Percentiles rank a stretch among this genome's conserved stretches.
Conservation (phyloP, 2,113 vertebrate species). For the Prietella phreatophila region DNA sequence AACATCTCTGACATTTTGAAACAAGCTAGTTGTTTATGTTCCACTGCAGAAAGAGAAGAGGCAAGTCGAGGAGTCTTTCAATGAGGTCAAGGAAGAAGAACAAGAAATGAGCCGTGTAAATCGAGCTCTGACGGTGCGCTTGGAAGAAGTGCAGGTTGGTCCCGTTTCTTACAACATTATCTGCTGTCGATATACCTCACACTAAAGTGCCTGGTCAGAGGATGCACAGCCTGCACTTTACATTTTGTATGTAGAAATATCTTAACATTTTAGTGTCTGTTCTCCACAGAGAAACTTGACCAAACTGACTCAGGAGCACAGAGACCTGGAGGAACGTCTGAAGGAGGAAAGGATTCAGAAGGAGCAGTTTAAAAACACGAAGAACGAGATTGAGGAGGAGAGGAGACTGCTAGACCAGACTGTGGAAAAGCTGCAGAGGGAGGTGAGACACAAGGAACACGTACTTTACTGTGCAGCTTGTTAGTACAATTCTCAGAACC, state of each 20-base stretch:
- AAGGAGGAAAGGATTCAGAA: conserved; percentile 84
- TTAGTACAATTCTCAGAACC: too few species aligned
- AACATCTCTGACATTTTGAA: background rate
- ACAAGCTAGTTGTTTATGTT: background rate
- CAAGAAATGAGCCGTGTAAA: conserved; percentile 76
- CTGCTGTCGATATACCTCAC: background rate
- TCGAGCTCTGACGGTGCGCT: conserved; percentile 74
- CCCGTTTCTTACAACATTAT: background rate
- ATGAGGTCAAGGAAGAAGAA: conserved; percentile 75
- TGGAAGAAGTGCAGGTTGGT: conserved; percentile 83
- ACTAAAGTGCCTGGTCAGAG: background rate
- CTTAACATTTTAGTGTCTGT: background rate
- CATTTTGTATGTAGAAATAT: background rate
- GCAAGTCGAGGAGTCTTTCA: conserved; percentile 76
- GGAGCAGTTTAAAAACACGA: conserved; percentile 84
- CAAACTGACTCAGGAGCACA: conserved; percentile 74
- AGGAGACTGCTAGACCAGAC: conserved; percentile 80
- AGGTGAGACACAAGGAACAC: conserved; percentile 68
- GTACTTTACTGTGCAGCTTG: background rate
- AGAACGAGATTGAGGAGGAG: conserved; percentile 86
- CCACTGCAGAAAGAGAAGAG: conserved; percentile 78
- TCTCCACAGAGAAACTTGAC: conserved; percentile 75
- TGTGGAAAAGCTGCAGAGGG: conserved; percentile 89
- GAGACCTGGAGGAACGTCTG: conserved; percentile 77
- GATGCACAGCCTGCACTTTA: background rate